Percentiles rank a stretch among this genome's conserved stretches.
Evolutionary conservation across 1,140 invertebrate species (phyloP).

Genomic region (Mactra quadrangularis): DNA sequence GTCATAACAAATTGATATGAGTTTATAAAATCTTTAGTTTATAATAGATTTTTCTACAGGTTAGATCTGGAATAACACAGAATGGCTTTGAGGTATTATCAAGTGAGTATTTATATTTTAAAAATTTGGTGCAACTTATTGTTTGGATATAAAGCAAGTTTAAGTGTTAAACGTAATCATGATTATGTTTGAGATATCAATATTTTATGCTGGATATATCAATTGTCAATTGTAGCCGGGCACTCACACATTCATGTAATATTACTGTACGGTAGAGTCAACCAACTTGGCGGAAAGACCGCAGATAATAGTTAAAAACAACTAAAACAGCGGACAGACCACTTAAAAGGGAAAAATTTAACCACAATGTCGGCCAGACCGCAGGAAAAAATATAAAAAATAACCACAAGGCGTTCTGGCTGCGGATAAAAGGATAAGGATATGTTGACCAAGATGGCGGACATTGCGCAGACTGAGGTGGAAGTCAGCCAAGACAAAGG

Average conservation of each 20-base stretch:
- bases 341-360: too few species aligned
- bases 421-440: too few species aligned
- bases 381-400: too few species aligned
- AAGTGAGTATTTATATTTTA: conserved; percentile 11
- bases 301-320: too few species aligned
- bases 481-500: too few species aligned
- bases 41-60: not conserved
- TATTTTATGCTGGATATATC: not conserved
- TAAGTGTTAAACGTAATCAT: not conserved
- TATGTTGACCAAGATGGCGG: too few species aligned
- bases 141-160: not conserved
- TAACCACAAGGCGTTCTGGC: too few species aligned
- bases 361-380: too few species aligned
- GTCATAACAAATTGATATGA: not conserved
- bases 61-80: not conserved
- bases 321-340: too few species aligned
- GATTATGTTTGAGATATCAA: not conserved
- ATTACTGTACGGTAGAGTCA: not conserved
- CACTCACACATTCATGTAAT: not conserved
- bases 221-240: not conserved
- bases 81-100: conserved; percentile 18
- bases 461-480: too few species aligned
- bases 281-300: too few species aligned
- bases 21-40: not conserved
- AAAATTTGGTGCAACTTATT: conserved; percentile 1